Evolutionary conservation across 2,797 vertebrate species (phyloP).

Genomic region (Octomys mimax): DNA sequence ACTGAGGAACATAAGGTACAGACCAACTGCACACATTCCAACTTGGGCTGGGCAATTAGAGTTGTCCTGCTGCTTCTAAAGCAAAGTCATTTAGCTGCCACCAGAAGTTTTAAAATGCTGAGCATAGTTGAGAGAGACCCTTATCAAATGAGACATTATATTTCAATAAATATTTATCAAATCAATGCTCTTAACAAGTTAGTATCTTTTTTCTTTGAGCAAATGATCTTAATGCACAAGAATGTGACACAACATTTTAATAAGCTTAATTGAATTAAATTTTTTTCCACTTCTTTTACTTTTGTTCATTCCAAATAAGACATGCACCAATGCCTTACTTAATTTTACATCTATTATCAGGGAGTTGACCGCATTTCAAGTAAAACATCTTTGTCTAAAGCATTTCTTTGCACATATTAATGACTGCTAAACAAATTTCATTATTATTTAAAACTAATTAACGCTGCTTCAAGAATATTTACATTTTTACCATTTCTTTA

Average conservation of each 20-base stretch:
- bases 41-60: slow-evolving; percentile 62
- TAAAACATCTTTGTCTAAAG: slow-evolving; percentile 13
- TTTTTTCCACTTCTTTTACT: not conserved
- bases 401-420: slow-evolving; percentile 2
- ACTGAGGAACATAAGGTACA: slow-evolving; percentile 66
- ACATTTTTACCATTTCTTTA: slow-evolving; percentile 6
- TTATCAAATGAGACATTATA: slow-evolving; percentile 63
- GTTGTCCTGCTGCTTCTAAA: slow-evolving; percentile 62
- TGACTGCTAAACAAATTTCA: slow-evolving; percentile 64
- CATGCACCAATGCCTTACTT: not conserved
- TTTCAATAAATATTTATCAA: slow-evolving; percentile 81
- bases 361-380: not conserved
- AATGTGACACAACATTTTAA: slow-evolving; percentile 42
- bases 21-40: slow-evolving; percentile 69
- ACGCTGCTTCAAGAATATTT: slow-evolving; percentile 27
- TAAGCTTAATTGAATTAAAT: slow-evolving; percentile 13
- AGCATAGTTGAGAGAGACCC: not conserved
- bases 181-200: slow-evolving; percentile 25
- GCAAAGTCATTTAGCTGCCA: slow-evolving; percentile 62
- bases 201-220: slow-evolving; percentile 61
- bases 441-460: slow-evolving; percentile 65
- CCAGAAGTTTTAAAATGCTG: slow-evolving; percentile 65
- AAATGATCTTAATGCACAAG: slow-evolving; percentile 48
- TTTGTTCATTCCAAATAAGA: slow-evolving; percentile 58
- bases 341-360: not conserved